Percentiles rank a stretch among this genome's conserved stretches.
phyloP scores from a whole-genome alignment of 1,140 invertebrate species.

The Holcopasites calliopsidis region DNA sequence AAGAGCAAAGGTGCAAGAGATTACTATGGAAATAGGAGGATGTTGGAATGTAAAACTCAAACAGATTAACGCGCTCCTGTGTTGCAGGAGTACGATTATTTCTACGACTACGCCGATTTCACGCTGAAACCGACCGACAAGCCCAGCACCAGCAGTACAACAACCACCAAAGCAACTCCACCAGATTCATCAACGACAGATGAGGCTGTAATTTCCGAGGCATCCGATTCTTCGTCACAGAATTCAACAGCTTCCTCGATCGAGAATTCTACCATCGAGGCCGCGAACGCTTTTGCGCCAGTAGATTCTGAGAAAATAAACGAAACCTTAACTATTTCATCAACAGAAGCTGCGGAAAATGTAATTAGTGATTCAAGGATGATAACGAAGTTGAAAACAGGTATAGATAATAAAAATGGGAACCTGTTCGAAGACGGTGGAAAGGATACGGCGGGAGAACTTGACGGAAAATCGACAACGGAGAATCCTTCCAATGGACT shows the following conservation, averaged over 20 bases:
- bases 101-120: conserved; percentile 79
- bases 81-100: conserved; percentile 76
- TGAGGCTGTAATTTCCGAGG: neutral
- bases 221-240: neutral
- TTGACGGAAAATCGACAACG: neutral
- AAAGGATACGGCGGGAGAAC: neutral
- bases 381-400: neutral
- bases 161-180: neutral
- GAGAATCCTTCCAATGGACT: neutral
- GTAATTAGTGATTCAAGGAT: neutral
- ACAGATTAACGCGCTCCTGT: neutral
- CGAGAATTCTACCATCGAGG: neutral
- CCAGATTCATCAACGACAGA: neutral
- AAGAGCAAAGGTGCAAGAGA: neutral
- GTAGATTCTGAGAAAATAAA: neutral
- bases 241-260: conserved; percentile 7
- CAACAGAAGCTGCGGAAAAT: neutral
- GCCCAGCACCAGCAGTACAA: conserved; percentile 46
- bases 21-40: neutral
- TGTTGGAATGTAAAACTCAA: neutral
- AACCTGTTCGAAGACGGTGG: neutral
- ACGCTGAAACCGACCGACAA: conserved; percentile 72
- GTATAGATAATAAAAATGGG: neutral
- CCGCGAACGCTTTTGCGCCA: no score
- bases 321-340: neutral